Conservation (phyloP, 1,140 invertebrate genomes). For the Pomacea maculata region DNA sequence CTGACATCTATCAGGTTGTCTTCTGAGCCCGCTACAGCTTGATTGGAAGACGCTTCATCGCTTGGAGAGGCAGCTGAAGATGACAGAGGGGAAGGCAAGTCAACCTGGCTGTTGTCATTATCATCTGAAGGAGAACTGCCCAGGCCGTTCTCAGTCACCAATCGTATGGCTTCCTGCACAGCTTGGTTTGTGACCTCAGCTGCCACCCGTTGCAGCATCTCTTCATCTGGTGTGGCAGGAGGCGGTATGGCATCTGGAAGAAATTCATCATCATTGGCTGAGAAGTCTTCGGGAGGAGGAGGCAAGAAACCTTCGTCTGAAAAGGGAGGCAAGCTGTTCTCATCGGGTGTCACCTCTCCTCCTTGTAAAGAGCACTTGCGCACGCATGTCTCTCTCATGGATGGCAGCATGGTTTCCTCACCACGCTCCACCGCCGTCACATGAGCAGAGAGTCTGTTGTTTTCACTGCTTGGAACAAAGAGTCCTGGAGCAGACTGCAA, state of each 20-base stretch:
- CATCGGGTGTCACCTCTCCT: neutral
- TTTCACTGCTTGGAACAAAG: neutral
- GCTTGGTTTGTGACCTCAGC: constrained; percentile 31
- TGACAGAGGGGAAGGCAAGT: neutral
- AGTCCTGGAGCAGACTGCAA: neutral
- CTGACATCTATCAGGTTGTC: constrained; percentile 7
- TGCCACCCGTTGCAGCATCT: constrained; percentile 31
- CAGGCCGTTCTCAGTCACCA: constrained; percentile 34
- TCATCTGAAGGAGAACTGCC: neutral
- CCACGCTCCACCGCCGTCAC: neutral
- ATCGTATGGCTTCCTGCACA: constrained; percentile 38
- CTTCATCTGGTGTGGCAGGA: constrained; percentile 18
- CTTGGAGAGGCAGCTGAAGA: constrained; percentile 8
- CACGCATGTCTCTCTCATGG: constrained; percentile 10
- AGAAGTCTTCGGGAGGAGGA: neutral
- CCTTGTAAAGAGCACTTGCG: constrained; percentile 6
- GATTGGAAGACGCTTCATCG: neutral
- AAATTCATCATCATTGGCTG: neutral
- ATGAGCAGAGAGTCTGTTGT: too few relatives aligned
- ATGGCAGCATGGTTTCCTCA: neutral
- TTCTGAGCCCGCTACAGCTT: neutral
- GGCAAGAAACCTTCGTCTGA: constrained; percentile 23
- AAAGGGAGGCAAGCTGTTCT: neutral
- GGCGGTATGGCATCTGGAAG: neutral
- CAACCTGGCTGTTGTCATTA: neutral